These are phyloP conservation scores for Clarias magur DNA, from an alignment of 2,113 vertebrate genomes.

Conservation along the genomic window DNA sequence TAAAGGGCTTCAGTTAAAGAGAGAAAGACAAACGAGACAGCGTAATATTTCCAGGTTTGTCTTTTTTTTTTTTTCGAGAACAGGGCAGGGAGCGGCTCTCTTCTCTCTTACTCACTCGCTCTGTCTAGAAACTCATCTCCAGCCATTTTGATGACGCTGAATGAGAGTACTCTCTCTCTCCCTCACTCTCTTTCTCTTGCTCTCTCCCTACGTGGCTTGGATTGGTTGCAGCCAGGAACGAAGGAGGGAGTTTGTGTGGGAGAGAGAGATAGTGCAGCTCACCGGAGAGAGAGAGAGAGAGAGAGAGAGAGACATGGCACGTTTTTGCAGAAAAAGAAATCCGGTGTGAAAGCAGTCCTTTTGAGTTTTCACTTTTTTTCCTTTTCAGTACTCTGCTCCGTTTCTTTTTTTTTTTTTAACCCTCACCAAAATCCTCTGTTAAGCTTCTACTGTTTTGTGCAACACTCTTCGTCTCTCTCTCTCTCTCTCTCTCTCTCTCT, in stretches of 20 bases:
- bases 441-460: conserved; percentile 46
- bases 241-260: conserved; percentile 58
- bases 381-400: conserved; percentile 53
- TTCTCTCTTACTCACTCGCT: conserved; percentile 58
- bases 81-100: conserved; percentile 64
- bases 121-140: conserved; percentile 56
- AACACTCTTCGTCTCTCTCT: conserved; percentile 49
- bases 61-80: conserved; percentile 60
- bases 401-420: conserved; percentile 34
- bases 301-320: conserved; percentile 64
- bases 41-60: conserved; percentile 13
- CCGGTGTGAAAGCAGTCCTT: conserved; percentile 62
- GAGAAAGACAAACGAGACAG: conserved; percentile 46
- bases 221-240: conserved; percentile 67
- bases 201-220: conserved; percentile 73
- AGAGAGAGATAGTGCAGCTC: conserved; percentile 63
- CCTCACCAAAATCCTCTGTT: conserved; percentile 28
- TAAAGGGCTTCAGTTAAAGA: conserved; percentile 66
- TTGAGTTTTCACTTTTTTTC: conserved; percentile 63
- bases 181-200: conserved; percentile 35
- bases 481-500: conserved; percentile 57
- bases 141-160: conserved; percentile 77
- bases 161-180: conserved; percentile 57
- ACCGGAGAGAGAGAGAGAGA: conserved; percentile 56
- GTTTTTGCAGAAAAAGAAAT: conserved; percentile 66